phyloP scores from a whole-genome alignment of 1,140 invertebrate species.

The Plutomurus gul region DNA sequence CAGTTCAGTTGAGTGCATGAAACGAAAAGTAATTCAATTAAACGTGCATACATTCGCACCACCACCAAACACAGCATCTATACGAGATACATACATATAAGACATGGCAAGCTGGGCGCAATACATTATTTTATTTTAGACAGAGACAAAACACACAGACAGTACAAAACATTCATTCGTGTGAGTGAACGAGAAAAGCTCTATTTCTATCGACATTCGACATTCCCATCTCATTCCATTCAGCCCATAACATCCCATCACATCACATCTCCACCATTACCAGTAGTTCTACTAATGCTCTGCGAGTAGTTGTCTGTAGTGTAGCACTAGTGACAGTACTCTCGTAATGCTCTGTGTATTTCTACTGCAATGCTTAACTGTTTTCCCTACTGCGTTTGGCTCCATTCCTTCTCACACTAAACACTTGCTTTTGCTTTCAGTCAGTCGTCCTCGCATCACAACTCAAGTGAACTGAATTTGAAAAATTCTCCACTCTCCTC shows the following conservation, averaged over 20 bases:
- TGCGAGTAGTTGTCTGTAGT: too few species aligned
- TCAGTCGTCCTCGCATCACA: background rate
- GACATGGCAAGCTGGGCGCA: too few species aligned
- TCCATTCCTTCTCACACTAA: conserved; percentile 21
- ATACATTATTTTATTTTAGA: conserved; percentile 15
- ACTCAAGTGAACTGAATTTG: conserved; percentile 29
- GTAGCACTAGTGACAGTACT: too few species aligned
- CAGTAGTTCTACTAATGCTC: too few species aligned
- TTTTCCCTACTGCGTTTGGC: background rate
- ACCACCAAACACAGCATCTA: too few species aligned
- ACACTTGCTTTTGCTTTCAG: conserved; percentile 23
- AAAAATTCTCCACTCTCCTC: conserved; percentile 28
- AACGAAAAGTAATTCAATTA: background rate
- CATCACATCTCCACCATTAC: too few species aligned
- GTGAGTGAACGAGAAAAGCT: background rate
- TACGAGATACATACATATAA: too few species aligned
- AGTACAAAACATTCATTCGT: background rate
- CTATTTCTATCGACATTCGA: background rate
- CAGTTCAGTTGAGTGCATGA: background rate
- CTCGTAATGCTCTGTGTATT: too few species aligned
- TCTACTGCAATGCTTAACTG: too few species aligned
- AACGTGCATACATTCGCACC: too few species aligned
- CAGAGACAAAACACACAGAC: conserved; percentile 5
- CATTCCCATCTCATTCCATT: conserved; percentile 26
- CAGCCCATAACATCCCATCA: background rate